Evolutionary conservation across 2,797 vertebrate genomes (phyloP).

Genomic region (Xiphophorus birchmanni): DNA sequence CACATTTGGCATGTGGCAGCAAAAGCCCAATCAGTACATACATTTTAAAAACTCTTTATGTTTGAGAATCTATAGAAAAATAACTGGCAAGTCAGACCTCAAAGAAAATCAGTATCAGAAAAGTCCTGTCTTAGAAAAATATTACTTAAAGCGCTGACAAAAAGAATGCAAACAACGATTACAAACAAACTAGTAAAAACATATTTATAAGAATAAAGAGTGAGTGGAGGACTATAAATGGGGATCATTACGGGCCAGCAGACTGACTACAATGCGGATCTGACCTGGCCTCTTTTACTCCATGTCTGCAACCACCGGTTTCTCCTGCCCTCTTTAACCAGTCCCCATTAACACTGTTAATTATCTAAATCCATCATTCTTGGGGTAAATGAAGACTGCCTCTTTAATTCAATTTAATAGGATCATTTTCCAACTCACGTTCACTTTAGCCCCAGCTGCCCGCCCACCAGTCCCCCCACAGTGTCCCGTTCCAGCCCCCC

Average conservation of each 20-base stretch:
- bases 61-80: not conserved
- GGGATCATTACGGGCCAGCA: not conserved
- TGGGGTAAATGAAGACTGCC: constrained; percentile 85
- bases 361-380: constrained; percentile 87
- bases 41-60: not conserved
- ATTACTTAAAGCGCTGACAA: constrained; percentile 14
- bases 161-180: constrained; percentile 32
- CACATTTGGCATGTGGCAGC: not conserved
- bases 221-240: not conserved
- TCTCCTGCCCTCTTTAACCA: constrained; percentile 78
- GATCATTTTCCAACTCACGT: constrained; percentile 84
- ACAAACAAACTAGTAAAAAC: constrained; percentile 43
- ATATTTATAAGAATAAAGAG: not conserved
- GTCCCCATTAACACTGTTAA: constrained; percentile 84
- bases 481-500: constrained; percentile 66
- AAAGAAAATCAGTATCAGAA: too few species aligned
- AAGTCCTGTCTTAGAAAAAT: constrained; percentile 31
- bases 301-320: constrained; percentile 60
- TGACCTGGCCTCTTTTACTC: constrained; percentile 67
- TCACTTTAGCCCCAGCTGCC: constrained; percentile 79
- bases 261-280: constrained; percentile 41
- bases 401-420: constrained; percentile 89
- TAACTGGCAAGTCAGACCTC: too few species aligned
- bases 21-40: not conserved
- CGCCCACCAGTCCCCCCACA: constrained; percentile 68